Evolutionary conservation across 2,888 invertebrate genomes (phyloP).

Genomic region (Fabriciana adippe): DNA sequence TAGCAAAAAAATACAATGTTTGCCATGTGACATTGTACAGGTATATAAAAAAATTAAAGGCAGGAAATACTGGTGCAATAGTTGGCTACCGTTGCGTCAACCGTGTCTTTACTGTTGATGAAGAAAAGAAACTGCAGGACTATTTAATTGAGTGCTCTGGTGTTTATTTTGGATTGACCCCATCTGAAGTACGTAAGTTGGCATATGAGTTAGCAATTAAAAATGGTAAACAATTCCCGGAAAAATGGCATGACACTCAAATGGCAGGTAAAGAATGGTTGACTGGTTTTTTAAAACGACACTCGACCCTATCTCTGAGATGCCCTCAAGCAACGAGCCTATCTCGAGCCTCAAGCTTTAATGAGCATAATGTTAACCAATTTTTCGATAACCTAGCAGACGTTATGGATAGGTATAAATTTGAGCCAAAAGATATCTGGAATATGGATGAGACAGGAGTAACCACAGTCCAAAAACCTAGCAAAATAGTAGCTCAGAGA

Average conservation of each 20-base stretch:
- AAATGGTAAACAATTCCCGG: slow-evolving; percentile 3
- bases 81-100: slow-evolving; percentile 39
- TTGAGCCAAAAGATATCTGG: slow-evolving; percentile 32
- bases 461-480: slow-evolving; percentile 37
- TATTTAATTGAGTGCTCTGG: slow-evolving; percentile 32
- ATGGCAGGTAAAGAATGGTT: slow-evolving; percentile 34
- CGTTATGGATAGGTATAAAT: slow-evolving; percentile 32
- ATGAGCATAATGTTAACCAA: slow-evolving; percentile 29
- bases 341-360: slow-evolving; percentile 40
- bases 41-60: slow-evolving; percentile 33
- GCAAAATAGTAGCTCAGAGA: slow-evolving; percentile 16
- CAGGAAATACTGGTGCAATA: slow-evolving; percentile 36
- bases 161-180: slow-evolving; percentile 35
- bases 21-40: no score
- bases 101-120: slow-evolving; percentile 25
- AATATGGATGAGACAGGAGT: slow-evolving; percentile 40
- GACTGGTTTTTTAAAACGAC: slow-evolving; percentile 30
- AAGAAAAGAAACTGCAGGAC: slow-evolving; percentile 31
- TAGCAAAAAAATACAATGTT: no score
- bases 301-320: slow-evolving; percentile 28
- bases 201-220: no score
- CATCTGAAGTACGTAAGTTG: slow-evolving; percentile 29
- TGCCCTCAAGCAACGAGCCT: slow-evolving; percentile 36
- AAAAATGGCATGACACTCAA: slow-evolving; percentile 30
- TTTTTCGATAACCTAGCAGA: slow-evolving; percentile 37